Base-by-base conservation (phyloP, 2,113 vertebrate species). In the Nicator chloris region DNA sequence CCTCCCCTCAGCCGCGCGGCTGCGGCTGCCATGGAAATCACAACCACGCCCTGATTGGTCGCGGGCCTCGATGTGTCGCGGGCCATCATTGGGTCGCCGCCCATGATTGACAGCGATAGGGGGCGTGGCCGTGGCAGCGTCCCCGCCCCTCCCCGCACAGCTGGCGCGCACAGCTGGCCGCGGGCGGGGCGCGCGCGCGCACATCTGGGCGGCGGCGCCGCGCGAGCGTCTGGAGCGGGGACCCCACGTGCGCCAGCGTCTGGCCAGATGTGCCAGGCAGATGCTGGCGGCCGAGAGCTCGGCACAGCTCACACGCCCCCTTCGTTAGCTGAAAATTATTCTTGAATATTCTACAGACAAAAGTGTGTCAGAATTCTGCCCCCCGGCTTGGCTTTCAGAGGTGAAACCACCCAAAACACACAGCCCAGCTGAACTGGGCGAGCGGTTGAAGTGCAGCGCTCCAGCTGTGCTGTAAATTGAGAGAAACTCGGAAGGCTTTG, bases 21-120 rank as follows among this genome's bases (percentile, higher is more conserved):
- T 64, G 65, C 92, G 78, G 92, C 80, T 78, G 94, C 88, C 92
- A 82, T 75, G 72, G 90, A 80, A 92, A 95, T 97, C 96, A 94
- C 80, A 97, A 60, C 64, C 66, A 57, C 53, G 68, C 96, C 50
- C 66, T 89, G 88, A 98, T 98, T 98, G 98, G 98, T 77, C 93
- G 64, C 26, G 17, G 7, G 86, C 86, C 49, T 64, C 51, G 89
- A 96, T 97, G 97, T 97, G 90, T 97, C 95, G 85, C 49, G 37
- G n/a, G 75, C 66, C 14, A 68, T 64, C 92, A 94, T 98, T 98
- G 86, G 98, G 39, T 20, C 1, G 7, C 5, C 13, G 7, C 6
- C 4, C 20, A 3, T 7, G 89, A 95, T 92, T 85, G 73, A 76
- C 87, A 66, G 30, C 9, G 14, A 0, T 5, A 10, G 8, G 84